Conservation (phyloP, 2,888 invertebrate species). For the Agelastica alni region DNA sequence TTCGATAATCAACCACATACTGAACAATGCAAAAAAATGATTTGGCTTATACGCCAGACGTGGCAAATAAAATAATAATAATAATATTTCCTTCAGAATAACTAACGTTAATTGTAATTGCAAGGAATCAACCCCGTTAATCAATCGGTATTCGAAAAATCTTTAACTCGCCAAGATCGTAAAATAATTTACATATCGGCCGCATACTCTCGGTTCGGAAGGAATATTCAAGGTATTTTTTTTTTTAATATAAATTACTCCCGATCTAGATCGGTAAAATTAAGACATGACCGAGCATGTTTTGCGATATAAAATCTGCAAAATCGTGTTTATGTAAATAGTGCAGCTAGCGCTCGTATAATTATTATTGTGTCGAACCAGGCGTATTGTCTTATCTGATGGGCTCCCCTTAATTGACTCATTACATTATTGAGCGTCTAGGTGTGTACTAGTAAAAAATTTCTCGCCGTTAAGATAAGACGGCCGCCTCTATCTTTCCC, state of each 20-base stretch:
- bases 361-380: conserved; percentile 54
- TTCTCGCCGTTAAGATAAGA: conserved; percentile 55
- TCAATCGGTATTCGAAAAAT: too few relatives aligned
- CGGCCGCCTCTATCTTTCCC: conserved; percentile 40
- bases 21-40: too few relatives aligned
- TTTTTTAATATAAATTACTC: conserved; percentile 17
- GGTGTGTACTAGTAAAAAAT: conserved; percentile 56
- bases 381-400: conserved; percentile 54
- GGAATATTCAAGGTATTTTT: conserved; percentile 11
- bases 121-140: too few relatives aligned
- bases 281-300: conserved; percentile 39
- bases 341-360: conserved; percentile 49
- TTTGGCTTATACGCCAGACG: too few relatives aligned
- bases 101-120: too few relatives aligned
- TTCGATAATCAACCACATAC: too few relatives aligned
- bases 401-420: conserved; percentile 55
- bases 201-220: background rate
- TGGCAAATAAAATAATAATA: too few relatives aligned
- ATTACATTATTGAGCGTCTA: conserved; percentile 54
- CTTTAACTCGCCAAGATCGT: background rate
- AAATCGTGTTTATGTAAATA: conserved; percentile 56
- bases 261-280: conserved; percentile 33
- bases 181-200: conserved; percentile 1
- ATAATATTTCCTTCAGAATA: too few relatives aligned
- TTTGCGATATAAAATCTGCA: conserved; percentile 50